Percentiles rank a stretch among this genome's conserved stretches.
These are phyloP conservation scores for Pseudanteris insignis DNA, from an alignment of 2,888 invertebrate genomes.

Conservation along the genomic window DNA sequence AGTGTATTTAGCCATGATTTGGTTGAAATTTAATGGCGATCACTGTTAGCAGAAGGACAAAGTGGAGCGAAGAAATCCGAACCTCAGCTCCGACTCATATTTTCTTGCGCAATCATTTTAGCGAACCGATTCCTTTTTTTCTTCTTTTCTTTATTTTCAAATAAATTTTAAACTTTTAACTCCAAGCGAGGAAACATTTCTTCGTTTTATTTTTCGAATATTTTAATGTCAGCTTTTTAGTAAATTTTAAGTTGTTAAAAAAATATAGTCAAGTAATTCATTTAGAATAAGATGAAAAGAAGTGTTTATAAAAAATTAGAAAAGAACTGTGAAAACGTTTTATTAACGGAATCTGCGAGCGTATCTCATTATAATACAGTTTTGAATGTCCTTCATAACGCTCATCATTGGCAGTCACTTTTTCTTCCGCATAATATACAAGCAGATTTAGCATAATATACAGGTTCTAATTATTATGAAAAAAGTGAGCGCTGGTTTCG, in stretches of 20 bases:
- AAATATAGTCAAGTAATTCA: too few relatives aligned
- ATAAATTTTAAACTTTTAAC: too few relatives aligned
- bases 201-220: too few relatives aligned
- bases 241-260: too few relatives aligned
- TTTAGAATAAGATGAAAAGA: too few relatives aligned
- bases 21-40: constrained; percentile 33
- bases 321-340: constrained; percentile 25
- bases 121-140: neutral
- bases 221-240: too few relatives aligned
- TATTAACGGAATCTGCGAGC: constrained; percentile 21
- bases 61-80: neutral
- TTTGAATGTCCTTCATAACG: constrained; percentile 29
- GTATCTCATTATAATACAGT: constrained; percentile 36
- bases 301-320: too few relatives aligned
- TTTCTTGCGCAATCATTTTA: neutral
- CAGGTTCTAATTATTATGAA: constrained; percentile 44
- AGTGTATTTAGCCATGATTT: constrained; percentile 36
- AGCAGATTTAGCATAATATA: constrained; percentile 41
- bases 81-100: neutral
- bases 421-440: constrained; percentile 31
- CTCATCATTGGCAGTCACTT: constrained; percentile 23
- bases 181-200: too few relatives aligned
- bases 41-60: neutral
- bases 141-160: neutral
- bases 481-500: constrained; percentile 19